Evolutionary conservation across 1,140 invertebrate genomes (phyloP).

Genomic region (Patella vulgata): DNA sequence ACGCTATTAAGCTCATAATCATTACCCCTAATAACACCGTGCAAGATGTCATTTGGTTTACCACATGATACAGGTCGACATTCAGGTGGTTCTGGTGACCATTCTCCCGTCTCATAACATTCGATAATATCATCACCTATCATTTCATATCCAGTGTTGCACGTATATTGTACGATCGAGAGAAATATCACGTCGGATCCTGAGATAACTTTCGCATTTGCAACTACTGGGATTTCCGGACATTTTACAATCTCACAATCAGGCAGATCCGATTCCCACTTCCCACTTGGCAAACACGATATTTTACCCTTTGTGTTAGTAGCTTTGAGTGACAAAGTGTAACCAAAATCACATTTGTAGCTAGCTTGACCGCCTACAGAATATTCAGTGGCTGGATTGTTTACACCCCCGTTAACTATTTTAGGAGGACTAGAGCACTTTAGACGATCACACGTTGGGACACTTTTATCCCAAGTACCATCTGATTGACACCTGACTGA

Average conservation of each 20-base stretch:
- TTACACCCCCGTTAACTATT: conserved; percentile 38
- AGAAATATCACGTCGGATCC: conserved; percentile 24
- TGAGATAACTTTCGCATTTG: conserved; percentile 26
- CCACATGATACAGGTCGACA: conserved; percentile 46
- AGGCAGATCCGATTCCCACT: conserved; percentile 50
- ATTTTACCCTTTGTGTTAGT: conserved; percentile 35
- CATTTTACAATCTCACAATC: conserved; percentile 44
- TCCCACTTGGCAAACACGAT: conserved; percentile 43
- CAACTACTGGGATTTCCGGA: conserved; percentile 36
- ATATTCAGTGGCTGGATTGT: conserved; percentile 31
- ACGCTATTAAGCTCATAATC: conserved; percentile 69
- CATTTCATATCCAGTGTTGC: conserved; percentile 41
- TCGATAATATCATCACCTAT: conserved; percentile 38
- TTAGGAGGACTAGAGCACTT: conserved; percentile 49
- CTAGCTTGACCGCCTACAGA: conserved; percentile 51
- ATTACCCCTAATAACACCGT: conserved; percentile 38
- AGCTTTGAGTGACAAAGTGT: conserved; percentile 28
- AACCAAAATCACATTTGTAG: conserved; percentile 57
- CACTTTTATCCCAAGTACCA: conserved; percentile 51
- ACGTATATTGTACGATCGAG: conserved; percentile 38
- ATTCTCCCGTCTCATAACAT: conserved; percentile 59
- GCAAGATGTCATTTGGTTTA: conserved; percentile 23
- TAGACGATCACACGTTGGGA: conserved; percentile 58
- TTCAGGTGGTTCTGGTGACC: conserved; percentile 53
- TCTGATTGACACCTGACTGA: conserved; percentile 49